A percentile compares a stretch with the other conserved stretches of the same genome.
phyloP scores from a whole-genome alignment of 2,888 invertebrate genomes.

The Zaprionus bogoriensis region DNA sequence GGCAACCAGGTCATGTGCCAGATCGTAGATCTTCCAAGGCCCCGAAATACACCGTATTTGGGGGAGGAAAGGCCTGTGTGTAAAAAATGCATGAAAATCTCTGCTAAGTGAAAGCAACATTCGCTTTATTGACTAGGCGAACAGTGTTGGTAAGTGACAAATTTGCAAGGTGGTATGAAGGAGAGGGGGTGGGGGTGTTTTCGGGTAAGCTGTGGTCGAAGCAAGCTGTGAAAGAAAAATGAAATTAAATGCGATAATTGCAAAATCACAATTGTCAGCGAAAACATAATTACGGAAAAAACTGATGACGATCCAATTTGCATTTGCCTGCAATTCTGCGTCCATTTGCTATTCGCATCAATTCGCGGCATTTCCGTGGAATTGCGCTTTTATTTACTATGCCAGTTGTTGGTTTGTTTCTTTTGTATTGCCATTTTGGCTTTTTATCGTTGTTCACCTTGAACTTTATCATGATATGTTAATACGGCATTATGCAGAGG shows the following conservation, averaged over 20 bases:
- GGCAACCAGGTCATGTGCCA: not conserved
- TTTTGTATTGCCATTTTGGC: not conserved
- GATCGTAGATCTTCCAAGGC: not conserved
- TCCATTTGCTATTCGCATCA: not conserved
- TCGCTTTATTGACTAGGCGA: too few relatives aligned
- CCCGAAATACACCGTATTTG: not conserved
- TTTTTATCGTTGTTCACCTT: too few relatives aligned
- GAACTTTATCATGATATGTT: constrained; percentile 12
- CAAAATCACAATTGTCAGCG: not conserved
- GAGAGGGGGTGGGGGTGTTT: too few relatives aligned
- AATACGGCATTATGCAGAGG: constrained; percentile 10
- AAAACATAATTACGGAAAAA: not conserved
- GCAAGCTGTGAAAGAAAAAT: too few relatives aligned
- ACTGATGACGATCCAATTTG: not conserved
- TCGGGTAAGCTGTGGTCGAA: too few relatives aligned
- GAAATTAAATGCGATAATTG: not conserved
- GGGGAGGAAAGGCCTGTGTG: too few relatives aligned
- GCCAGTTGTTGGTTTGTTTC: not conserved
- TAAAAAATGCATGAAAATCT: too few relatives aligned
- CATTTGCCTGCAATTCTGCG: not conserved
- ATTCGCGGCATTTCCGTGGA: not conserved
- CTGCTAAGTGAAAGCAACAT: not conserved
- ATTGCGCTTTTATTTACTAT: not conserved
- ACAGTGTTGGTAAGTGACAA: not conserved
- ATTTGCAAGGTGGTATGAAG: not conserved